Evolutionary conservation across 2,113 vertebrate genomes (phyloP).

Genomic region (Todiramphus saurophagus): DNA sequence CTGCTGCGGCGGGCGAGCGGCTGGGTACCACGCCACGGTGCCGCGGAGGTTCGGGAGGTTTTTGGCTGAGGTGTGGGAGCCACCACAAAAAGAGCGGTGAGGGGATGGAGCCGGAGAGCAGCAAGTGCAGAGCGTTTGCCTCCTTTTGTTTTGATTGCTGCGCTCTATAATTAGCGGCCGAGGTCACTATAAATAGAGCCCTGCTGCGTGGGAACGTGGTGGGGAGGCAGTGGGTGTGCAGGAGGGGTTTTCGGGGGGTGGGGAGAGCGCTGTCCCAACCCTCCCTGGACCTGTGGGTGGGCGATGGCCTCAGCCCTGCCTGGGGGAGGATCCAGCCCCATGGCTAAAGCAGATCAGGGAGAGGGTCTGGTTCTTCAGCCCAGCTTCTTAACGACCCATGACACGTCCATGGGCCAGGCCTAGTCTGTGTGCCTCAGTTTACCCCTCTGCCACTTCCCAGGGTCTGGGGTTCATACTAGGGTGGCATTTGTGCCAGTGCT

Average conservation of each 20-base stretch:
- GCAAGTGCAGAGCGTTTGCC: not conserved
- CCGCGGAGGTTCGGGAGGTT: rapidly evolving
- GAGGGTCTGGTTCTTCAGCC: not conserved
- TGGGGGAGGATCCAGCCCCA: not conserved
- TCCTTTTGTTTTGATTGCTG: slow-evolving; percentile 40
- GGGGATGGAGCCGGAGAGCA: not conserved
- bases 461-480: not conserved
- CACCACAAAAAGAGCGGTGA: not conserved
- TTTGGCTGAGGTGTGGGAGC: not conserved
- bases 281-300: not conserved
- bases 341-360: not conserved
- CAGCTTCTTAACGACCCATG: not conserved
- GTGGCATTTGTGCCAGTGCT: not conserved
- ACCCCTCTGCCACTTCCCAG: not conserved
- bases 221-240: not conserved
- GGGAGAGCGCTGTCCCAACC: not conserved
- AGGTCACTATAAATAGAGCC: slow-evolving; percentile 54
- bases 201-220: slow-evolving; percentile 27
- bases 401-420: not conserved
- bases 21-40: rapidly evolving
- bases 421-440: not conserved
- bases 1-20: no score
- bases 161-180: slow-evolving; percentile 24
- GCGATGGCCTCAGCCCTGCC: not conserved
- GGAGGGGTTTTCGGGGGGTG: not conserved